A percentile compares a stretch with the other conserved stretches of the same genome.
Evolutionary conservation across 37 sponge, comb jelly and placozoan species (phyloP).

Genomic region (Ephydatia muelleri): DNA sequence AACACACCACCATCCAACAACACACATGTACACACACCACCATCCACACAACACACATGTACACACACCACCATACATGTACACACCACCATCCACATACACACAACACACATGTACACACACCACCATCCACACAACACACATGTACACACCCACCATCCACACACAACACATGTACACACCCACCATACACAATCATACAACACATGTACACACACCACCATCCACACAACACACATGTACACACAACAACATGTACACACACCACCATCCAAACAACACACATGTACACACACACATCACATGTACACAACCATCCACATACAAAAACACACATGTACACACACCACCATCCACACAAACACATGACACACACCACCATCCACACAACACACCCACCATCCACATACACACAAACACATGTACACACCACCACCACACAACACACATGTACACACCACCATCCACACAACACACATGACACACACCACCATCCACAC

Average conservation of each 20-base stretch:
- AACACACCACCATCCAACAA: too few relatives aligned
- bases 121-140: not conserved
- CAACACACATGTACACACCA: too few relatives aligned
- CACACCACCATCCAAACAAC: too few relatives aligned
- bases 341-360: too few relatives aligned
- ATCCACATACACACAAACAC: too few relatives aligned
- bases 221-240: too few relatives aligned
- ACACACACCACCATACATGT: not conserved
- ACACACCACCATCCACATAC: conserved; percentile 2
- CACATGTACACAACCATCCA: not conserved
- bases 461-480: too few relatives aligned
- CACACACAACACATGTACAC: not conserved
- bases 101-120: not conserved
- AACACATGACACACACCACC: too few relatives aligned
- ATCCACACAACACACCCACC: too few relatives aligned
- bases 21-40: not conserved
- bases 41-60: not conserved
- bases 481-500: too few relatives aligned
- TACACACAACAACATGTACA: not conserved
- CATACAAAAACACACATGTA: not conserved
- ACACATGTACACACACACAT: conserved; percentile 14
- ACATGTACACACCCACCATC: conserved; percentile 10
- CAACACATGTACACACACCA: conserved; percentile 14
- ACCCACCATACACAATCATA: not conserved
- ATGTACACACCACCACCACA: not conserved